These are phyloP conservation scores for Ecliptopera silaceata DNA, from an alignment of 2,888 invertebrate genomes.

Conservation along the genomic window DNA sequence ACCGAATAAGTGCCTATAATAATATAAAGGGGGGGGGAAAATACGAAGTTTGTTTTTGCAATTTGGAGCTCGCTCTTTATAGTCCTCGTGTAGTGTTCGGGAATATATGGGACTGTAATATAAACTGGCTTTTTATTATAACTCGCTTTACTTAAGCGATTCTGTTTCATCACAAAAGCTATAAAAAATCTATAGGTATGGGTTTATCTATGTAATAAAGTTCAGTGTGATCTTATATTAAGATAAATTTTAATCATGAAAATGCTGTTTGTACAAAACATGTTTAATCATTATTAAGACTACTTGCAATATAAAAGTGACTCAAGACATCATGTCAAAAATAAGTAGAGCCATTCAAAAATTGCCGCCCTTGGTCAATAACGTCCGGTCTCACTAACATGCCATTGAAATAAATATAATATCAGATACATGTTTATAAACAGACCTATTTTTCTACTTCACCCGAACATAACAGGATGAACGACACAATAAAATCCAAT, in stretches of 20 bases:
- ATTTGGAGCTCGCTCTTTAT: conserved; percentile 45
- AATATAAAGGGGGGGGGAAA: conserved; percentile 45
- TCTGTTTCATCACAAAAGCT: conserved; percentile 12
- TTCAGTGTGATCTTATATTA: not conserved
- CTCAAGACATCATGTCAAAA: not conserved
- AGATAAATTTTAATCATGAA: not conserved
- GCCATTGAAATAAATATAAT: not conserved
- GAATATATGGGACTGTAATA: conserved; percentile 37
- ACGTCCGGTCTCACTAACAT: conserved; percentile 4
- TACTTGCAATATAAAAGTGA: too few species aligned
- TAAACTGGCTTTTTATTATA: conserved; percentile 25
- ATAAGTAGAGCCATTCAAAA: not conserved
- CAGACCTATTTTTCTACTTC: conserved; percentile 22
- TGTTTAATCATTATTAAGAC: too few species aligned
- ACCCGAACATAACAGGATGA: conserved; percentile 37
- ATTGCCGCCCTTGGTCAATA: conserved; percentile 2
- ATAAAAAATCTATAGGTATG: not conserved
- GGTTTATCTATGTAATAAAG: not conserved
- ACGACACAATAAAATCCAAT: conserved; percentile 48
- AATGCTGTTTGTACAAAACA: too few species aligned
- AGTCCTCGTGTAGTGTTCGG: conserved; percentile 39
- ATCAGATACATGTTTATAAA: conserved; percentile 1
- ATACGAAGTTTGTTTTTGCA: conserved; percentile 46
- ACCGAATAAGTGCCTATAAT: conserved; percentile 50
- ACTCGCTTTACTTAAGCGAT: conserved; percentile 22